Evolutionary conservation across 2,888 invertebrate species (phyloP).

Genomic region (Tolmerus cingulatus): DNA sequence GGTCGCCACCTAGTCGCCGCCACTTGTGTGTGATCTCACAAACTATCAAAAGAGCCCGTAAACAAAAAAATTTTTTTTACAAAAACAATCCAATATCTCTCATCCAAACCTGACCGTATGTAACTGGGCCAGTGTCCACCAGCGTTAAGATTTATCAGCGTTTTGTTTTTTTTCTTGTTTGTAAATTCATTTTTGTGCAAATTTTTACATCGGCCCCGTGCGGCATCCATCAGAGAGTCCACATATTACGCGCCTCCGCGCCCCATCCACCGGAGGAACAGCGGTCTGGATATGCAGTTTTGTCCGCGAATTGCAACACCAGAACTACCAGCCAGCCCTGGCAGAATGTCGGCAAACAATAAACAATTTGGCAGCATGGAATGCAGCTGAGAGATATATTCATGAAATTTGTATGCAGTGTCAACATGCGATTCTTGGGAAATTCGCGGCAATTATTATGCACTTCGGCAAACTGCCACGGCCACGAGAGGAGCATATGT

Average conservation of each 20-base stretch:
- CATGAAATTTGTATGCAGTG: constrained; percentile 44
- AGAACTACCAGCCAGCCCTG: not conserved
- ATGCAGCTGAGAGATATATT: constrained; percentile 34
- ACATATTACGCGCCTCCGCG: not conserved
- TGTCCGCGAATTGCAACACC: constrained; percentile 4
- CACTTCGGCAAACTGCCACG: constrained; percentile 17
- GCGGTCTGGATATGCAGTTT: not conserved
- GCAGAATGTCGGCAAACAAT: constrained; percentile 32
- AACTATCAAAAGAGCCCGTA: not conserved
- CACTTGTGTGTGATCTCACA: constrained; percentile 8
- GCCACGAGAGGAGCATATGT: constrained; percentile 15
- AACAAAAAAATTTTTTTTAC: not conserved
- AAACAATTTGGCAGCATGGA: constrained; percentile 40
- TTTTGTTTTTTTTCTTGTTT: not conserved
- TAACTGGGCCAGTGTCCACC: constrained; percentile 20
- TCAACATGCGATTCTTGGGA: constrained; percentile 42
- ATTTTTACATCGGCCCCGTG: not conserved
- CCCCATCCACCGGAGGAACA: not conserved
- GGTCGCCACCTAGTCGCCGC: not conserved
- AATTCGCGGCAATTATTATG: constrained; percentile 33
- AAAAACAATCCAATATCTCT: not conserved
- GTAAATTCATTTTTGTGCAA: not conserved
- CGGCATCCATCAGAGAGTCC: not conserved
- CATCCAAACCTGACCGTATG: not conserved
- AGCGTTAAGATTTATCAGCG: not conserved